A percentile compares a stretch with the other conserved stretches of the same genome.
Evolutionary conservation across 2,888 invertebrate genomes (phyloP).

Genomic region (Patella caerulea): DNA sequence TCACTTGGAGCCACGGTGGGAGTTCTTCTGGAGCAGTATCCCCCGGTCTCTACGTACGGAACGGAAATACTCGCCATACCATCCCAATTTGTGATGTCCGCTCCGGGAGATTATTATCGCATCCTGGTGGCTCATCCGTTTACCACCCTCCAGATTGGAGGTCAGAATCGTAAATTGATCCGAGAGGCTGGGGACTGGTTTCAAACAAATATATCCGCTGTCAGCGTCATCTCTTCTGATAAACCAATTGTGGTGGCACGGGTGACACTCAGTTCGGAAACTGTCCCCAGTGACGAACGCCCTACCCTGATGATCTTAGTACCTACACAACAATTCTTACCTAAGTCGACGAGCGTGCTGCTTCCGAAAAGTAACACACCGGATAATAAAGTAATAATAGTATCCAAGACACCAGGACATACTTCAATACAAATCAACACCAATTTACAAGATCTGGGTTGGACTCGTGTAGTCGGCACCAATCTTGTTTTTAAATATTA

Average conservation of each 20-base stretch:
- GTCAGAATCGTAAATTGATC: not conserved
- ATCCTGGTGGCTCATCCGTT: not conserved
- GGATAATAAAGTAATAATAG: not conserved
- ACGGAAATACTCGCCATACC: slow-evolving; percentile 9
- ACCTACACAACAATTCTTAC: slow-evolving; percentile 16
- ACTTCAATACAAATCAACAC: not conserved
- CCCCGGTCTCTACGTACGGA: slow-evolving; percentile 15
- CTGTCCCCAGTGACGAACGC: not conserved
- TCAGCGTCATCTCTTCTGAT: not conserved
- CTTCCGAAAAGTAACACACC: not conserved
- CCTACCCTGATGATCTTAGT: slow-evolving; percentile 16
- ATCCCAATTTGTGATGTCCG: not conserved
- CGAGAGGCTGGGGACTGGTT: slow-evolving; percentile 13
- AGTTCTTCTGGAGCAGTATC: slow-evolving; percentile 10
- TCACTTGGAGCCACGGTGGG: not conserved
- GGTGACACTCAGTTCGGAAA: not conserved
- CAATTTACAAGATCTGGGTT: not conserved
- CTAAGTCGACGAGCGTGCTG: not conserved
- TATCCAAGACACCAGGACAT: not conserved
- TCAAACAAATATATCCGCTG: slow-evolving; percentile 2
- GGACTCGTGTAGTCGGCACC: not conserved
- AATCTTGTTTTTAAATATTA: not conserved
- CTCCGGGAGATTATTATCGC: slow-evolving; percentile 14
- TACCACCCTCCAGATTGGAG: slow-evolving; percentile 11
- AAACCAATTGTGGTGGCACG: slow-evolving; percentile 19